These are phyloP conservation scores for Cryptomyrus ogoouensis DNA, from an alignment of 2,113 vertebrate genomes.

Conservation along the genomic window DNA sequence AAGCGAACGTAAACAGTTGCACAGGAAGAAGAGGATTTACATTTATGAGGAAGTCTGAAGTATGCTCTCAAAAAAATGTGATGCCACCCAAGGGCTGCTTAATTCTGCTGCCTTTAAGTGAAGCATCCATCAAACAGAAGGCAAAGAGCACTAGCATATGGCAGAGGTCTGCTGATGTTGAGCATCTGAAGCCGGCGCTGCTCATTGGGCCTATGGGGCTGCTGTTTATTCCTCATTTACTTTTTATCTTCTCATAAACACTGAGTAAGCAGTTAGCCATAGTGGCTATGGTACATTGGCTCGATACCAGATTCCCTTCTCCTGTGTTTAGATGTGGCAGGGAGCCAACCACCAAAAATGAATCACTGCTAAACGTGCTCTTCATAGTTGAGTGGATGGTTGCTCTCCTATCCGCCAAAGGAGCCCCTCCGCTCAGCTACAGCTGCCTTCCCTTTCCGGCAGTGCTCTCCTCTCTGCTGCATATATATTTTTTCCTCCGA, in stretches of 20 bases:
- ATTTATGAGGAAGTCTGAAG: background rate
- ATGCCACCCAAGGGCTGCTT: background rate
- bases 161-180: background rate
- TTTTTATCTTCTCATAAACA: constrained; percentile 10
- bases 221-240: constrained; percentile 7
- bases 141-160: background rate
- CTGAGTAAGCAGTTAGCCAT: constrained; percentile 4
- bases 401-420: background rate
- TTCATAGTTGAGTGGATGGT: background rate
- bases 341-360: constrained; percentile 1
- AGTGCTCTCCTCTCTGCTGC: background rate
- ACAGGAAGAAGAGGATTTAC: background rate
- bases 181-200: background rate
- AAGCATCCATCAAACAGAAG: constrained; percentile 3
- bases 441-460: background rate
- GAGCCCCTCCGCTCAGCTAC: background rate
- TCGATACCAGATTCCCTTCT: background rate
- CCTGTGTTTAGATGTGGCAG: constrained; percentile 3
- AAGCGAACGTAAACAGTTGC: background rate
- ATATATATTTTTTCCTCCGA: background rate
- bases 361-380: constrained; percentile 1
- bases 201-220: background rate
- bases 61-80: background rate
- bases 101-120: background rate
- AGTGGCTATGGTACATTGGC: background rate